Conservation (phyloP, 92 coral and sea anemone species). For the Porites rus region DNA sequence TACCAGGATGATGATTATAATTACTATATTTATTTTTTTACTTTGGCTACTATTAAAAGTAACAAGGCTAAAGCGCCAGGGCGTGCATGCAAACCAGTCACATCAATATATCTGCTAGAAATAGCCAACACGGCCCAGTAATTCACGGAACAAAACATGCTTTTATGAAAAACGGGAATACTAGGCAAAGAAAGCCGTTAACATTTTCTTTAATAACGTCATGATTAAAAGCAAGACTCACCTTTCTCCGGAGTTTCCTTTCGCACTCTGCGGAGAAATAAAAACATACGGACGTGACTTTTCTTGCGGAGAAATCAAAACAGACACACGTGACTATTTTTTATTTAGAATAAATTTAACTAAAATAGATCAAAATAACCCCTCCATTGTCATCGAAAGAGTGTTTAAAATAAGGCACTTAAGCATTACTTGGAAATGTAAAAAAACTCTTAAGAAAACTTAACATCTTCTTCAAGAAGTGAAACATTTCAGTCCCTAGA, state of each 20-base stretch:
- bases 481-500: too few relatives aligned
- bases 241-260: slow-evolving; percentile 56
- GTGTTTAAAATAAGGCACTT: neutral
- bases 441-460: neutral
- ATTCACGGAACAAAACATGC: too few relatives aligned
- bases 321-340: neutral
- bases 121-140: too few relatives aligned
- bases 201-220: neutral
- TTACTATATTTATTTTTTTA: too few relatives aligned
- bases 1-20: too few relatives aligned
- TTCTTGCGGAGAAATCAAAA: neutral
- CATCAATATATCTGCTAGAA: too few relatives aligned
- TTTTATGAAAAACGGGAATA: neutral
- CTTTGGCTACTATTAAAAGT: too few relatives aligned
- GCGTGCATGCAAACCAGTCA: too few relatives aligned
- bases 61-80: too few relatives aligned
- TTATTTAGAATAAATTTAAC: neutral
- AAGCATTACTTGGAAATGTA: neutral
- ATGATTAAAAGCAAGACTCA: slow-evolving; percentile 5
- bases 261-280: slow-evolving; percentile 29
- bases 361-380: neutral
- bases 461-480: too few relatives aligned
- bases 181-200: neutral
- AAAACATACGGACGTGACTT: neutral
- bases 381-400: neutral